These are phyloP conservation scores for Drosophila erecta DNA, from an alignment of 1,140 invertebrate genomes.

Conservation along the genomic window DNA sequence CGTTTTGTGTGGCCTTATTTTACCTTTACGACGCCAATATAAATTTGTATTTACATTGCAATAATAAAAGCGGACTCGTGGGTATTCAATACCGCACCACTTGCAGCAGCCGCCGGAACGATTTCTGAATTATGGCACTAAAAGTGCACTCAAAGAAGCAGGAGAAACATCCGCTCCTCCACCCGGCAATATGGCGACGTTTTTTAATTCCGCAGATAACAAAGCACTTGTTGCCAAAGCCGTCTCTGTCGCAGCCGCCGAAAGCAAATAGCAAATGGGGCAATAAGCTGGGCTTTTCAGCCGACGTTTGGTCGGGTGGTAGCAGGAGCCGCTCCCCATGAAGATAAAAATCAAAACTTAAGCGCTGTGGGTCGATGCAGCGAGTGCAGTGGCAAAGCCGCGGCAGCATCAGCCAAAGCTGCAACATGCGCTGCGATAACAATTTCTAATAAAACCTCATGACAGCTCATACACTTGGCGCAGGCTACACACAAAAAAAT, in stretches of 20 bases:
- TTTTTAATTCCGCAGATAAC: conserved; percentile 79
- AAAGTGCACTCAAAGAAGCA: conserved; percentile 71
- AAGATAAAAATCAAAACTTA: conserved; percentile 78
- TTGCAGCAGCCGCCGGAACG: conserved; percentile 46
- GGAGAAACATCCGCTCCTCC: conserved; percentile 31
- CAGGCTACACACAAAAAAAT: conserved; percentile 19
- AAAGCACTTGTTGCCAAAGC: conserved; percentile 68
- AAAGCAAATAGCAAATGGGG: conserved; percentile 55
- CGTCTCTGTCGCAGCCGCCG: conserved; percentile 10
- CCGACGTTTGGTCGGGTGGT: not conserved
- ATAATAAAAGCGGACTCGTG: conserved; percentile 51
- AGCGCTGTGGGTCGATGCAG: conserved; percentile 44
- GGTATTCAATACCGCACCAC: conserved; percentile 27
- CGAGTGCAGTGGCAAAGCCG: conserved; percentile 19
- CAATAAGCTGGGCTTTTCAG: conserved; percentile 57
- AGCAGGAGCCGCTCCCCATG: conserved; percentile 1
- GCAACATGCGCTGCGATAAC: conserved; percentile 76
- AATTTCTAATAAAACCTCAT: conserved; percentile 82
- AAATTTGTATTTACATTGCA: conserved; percentile 84
- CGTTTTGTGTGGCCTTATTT: conserved; percentile 7
- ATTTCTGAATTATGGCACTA: conserved; percentile 80
- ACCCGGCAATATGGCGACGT: conserved; percentile 73
- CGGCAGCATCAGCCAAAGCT: conserved; percentile 19
- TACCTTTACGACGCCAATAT: conserved; percentile 84
- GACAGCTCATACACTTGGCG: conserved; percentile 44